Evolutionary conservation across 1,140 invertebrate genomes (phyloP).

Genomic region (Eueides isabella): DNA sequence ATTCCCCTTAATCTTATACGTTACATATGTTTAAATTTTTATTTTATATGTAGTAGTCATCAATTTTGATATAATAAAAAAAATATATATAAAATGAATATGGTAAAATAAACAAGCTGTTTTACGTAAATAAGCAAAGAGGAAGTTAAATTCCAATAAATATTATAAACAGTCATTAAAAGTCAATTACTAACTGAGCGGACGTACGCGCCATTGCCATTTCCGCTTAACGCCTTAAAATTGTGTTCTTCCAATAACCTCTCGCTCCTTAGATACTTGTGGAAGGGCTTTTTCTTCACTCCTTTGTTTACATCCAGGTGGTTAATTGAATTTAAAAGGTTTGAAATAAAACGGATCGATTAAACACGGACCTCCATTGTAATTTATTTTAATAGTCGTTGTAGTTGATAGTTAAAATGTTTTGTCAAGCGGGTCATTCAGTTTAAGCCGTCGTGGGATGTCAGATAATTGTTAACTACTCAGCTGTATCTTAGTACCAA

Average conservation of each 20-base stretch:
- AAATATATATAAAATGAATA: too few relatives aligned
- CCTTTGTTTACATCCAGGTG: slow-evolving; percentile 55
- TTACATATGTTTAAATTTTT: too few relatives aligned
- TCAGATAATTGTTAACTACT: neutral
- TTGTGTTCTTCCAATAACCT: slow-evolving; percentile 45
- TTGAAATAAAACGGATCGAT: slow-evolving; percentile 58
- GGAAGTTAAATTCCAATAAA: neutral
- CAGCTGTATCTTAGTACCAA: neutral
- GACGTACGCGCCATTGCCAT: slow-evolving; percentile 61
- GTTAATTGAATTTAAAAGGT: slow-evolving; percentile 69
- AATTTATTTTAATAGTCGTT: slow-evolving; percentile 33
- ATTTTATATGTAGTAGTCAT: too few relatives aligned
- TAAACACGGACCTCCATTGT: slow-evolving; percentile 48
- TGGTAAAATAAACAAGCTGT: too few relatives aligned
- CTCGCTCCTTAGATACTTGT: slow-evolving; percentile 35
- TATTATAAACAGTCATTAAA: slow-evolving; percentile 11
- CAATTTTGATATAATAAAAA: too few relatives aligned
- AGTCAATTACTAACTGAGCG: slow-evolving; percentile 32
- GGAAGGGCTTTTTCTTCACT: slow-evolving; percentile 35
- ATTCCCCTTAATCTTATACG: too few relatives aligned
- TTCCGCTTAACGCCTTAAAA: slow-evolving; percentile 46
- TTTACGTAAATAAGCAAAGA: neutral
- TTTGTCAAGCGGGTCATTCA: slow-evolving; percentile 11
- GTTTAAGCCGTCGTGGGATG: neutral
- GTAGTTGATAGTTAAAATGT: slow-evolving; percentile 16